phyloP scores from a whole-genome alignment of 2,888 invertebrate species.

The Omphaloscelis lunosa region DNA sequence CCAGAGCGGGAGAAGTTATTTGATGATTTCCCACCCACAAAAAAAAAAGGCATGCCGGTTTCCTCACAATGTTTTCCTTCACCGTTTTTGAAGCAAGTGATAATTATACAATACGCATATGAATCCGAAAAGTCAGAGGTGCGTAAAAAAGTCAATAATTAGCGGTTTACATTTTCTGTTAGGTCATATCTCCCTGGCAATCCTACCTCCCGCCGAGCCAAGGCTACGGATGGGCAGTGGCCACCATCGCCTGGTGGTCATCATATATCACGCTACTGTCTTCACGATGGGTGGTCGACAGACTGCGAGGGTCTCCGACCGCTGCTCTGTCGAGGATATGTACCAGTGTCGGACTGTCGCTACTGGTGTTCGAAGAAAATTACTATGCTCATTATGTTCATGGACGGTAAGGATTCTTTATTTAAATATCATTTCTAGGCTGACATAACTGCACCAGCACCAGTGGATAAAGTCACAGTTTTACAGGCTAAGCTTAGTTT shows the following conservation, averaged over 20 bases:
- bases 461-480: background rate
- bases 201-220: conserved; percentile 74
- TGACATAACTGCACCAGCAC: background rate
- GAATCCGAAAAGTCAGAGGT: too few species aligned
- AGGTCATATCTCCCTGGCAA: conserved; percentile 73
- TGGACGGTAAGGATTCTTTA: conserved; percentile 77
- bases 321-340: conserved; percentile 75
- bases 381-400: conserved; percentile 86
- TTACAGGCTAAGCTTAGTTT: background rate
- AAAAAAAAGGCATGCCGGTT: too few species aligned
- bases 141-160: background rate
- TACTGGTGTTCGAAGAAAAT: conserved; percentile 85
- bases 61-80: too few species aligned
- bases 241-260: conserved; percentile 80
- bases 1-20: too few species aligned
- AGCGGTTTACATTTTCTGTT: too few species aligned
- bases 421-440: background rate
- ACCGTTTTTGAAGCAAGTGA: too few species aligned
- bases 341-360: conserved; percentile 78
- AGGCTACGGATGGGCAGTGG: conserved; percentile 81
- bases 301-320: conserved; percentile 68
- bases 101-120: too few species aligned
- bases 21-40: too few species aligned
- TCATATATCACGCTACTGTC: conserved; percentile 74
- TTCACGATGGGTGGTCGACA: conserved; percentile 70